Base-by-base conservation (phyloP, 2,113 vertebrate genomes). In the Cariama cristata region DNA sequence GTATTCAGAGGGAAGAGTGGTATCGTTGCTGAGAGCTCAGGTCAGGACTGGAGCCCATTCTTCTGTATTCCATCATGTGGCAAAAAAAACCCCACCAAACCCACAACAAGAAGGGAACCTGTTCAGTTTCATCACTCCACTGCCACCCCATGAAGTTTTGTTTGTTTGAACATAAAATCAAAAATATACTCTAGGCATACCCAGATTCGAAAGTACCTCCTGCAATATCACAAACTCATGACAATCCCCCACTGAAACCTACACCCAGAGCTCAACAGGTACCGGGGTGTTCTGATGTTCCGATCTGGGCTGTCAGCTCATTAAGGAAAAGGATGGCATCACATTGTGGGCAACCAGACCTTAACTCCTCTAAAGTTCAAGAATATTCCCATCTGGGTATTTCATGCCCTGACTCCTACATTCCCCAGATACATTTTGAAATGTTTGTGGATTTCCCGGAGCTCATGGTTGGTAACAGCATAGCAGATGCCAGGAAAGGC, bases 201-300 rank as follows among this genome's bases (percentile, higher is more conserved):
- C 50, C 30, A 71, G 21, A 40, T 32, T 53, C 45, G 47, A 40
- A 73, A 79, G 22, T 22, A 68, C 4, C 14, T 63, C 20, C 47
- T 42, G 28, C 26, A 32, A 24, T 32, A 72, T 17, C 27, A 71
- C 45, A 60, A 73, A 45, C 35, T 56, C 47, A 32, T 18, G 8
- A 50, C 2, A 0, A 60, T 42, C 21, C 32, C 42, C 27, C 28
- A 11, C n/a, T 45, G 60, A 81, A 76, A 80, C 2, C 0, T 3
- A 16, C 13, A 55, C 11, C 8, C 13, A 53, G 38, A 69, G 40
- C 45, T 85, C 3, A 0, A 44, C 14, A 40, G 20, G 7, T 42
- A 79, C 32, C 44, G 35, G 15, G 15, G 28, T 38, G 38, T 38
- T 38, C 38, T 38, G 38, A 23, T 33, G 15, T 77, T 64, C 42